These are phyloP conservation scores for Zaprionus vittiger DNA, from an alignment of 1,140 invertebrate genomes.

Conservation along the genomic window DNA sequence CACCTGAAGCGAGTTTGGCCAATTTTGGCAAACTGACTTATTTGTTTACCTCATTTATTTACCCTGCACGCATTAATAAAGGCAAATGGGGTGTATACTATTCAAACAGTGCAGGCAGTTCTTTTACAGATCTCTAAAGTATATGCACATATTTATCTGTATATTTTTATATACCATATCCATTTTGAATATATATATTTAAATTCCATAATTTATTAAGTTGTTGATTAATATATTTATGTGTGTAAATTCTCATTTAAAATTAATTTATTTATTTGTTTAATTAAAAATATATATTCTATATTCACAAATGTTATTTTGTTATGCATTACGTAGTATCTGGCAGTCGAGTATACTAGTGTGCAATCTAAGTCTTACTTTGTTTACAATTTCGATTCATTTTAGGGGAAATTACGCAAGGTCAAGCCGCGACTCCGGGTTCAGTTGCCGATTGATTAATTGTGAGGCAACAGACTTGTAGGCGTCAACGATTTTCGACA, in stretches of 20 bases:
- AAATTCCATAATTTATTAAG: not conserved
- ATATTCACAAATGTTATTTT: not conserved
- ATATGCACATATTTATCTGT: not conserved
- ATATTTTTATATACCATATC: not conserved
- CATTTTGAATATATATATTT: not conserved
- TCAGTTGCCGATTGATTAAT: not conserved
- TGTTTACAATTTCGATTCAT: not conserved
- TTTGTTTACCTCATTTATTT: conserved; percentile 49
- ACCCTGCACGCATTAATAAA: not conserved
- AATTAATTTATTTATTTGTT: not conserved
- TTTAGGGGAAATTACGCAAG: not conserved
- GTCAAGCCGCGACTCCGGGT: not conserved
- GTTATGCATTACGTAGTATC: not conserved
- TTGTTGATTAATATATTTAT: no score
- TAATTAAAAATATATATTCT: not conserved
- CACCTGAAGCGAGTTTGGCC: conserved; percentile 17
- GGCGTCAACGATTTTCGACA: not conserved
- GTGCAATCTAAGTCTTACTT: not conserved
- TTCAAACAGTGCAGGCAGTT: no score
- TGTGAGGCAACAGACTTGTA: not conserved
- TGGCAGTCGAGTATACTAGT: not conserved
- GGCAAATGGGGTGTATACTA: not conserved
- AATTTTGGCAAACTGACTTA: conserved; percentile 21
- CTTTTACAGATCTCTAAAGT: no score
- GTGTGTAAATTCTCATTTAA: no score